Evolutionary conservation across 2,113 vertebrate genomes (phyloP).

Genomic region (Pterophyllum scalare): DNA sequence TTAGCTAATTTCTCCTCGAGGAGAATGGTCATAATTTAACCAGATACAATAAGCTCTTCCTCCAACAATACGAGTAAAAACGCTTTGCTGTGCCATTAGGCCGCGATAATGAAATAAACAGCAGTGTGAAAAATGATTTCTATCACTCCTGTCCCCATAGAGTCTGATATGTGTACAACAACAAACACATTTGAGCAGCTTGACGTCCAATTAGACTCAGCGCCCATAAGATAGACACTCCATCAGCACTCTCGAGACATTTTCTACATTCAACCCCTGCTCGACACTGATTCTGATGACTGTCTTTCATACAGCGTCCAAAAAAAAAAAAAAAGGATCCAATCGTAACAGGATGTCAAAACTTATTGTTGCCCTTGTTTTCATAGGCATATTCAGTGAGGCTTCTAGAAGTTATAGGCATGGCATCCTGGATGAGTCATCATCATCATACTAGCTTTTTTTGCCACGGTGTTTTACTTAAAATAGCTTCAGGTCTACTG

Average conservation of each 20-base stretch:
- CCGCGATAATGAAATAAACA: slow-evolving; percentile 78
- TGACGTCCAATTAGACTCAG: slow-evolving; percentile 54
- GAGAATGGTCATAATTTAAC: slow-evolving; percentile 58
- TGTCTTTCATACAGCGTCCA: slow-evolving; percentile 12
- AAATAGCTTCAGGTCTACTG: not conserved
- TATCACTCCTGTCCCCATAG: slow-evolving; percentile 69
- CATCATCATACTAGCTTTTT: not conserved
- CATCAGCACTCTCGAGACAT: slow-evolving; percentile 38
- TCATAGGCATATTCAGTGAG: not conserved
- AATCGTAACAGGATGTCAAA: not conserved
- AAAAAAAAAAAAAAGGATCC: not conserved
- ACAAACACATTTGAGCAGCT: slow-evolving; percentile 66
- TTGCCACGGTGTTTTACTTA: not conserved
- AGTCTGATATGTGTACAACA: slow-evolving; percentile 69
- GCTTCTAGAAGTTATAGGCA: not conserved
- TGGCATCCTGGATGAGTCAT: slow-evolving; percentile 23
- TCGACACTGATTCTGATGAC: slow-evolving; percentile 23
- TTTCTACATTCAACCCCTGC: slow-evolving; percentile 18
- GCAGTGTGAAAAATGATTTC: slow-evolving; percentile 74
- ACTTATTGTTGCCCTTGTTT: not conserved
- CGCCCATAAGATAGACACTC: slow-evolving; percentile 41
- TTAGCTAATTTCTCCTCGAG: slow-evolving; percentile 54
- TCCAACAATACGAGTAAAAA: slow-evolving; percentile 59
- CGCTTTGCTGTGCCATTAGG: slow-evolving; percentile 72
- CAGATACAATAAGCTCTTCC: slow-evolving; percentile 68